These are phyloP conservation scores for Sebastiscus tertius DNA, from an alignment of 2,797 vertebrate genomes.

Conservation along the genomic window DNA sequence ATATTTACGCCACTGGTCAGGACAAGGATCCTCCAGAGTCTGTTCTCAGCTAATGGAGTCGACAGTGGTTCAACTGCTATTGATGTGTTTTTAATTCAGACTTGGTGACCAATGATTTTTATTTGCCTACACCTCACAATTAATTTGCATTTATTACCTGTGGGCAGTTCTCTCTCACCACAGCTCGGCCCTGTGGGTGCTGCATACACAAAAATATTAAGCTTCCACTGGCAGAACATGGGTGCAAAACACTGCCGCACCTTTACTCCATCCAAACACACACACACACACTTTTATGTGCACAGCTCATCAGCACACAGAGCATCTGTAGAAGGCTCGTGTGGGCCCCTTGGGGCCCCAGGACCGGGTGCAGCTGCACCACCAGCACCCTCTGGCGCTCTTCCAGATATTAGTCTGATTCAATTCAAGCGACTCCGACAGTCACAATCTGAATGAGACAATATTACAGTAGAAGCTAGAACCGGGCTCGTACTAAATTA, in stretches of 20 bases:
- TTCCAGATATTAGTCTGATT: constrained; percentile 39
- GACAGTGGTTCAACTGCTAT: constrained; percentile 29
- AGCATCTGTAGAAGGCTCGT: constrained; percentile 23
- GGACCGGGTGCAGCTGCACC: constrained; percentile 44
- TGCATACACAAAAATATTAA: constrained; percentile 35
- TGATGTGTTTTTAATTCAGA: constrained; percentile 56
- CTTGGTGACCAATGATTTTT: constrained; percentile 64
- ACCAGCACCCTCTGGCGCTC: constrained; percentile 63
- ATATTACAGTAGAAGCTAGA: background rate
- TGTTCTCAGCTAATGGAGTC: constrained; percentile 21
- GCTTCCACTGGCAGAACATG: constrained; percentile 17
- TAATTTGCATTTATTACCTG: constrained; percentile 71
- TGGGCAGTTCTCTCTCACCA: constrained; percentile 40
- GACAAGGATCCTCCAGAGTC: background rate
- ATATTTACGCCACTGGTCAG: too few relatives aligned
- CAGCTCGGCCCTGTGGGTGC: constrained; percentile 38
- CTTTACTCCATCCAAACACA: constrained; percentile 6
- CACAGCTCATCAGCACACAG: constrained; percentile 8
- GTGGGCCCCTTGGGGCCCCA: constrained; percentile 32
- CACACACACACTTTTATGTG: background rate
- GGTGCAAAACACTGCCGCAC: constrained; percentile 10
- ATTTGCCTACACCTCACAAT: constrained; percentile 63
- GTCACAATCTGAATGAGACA: constrained; percentile 6
- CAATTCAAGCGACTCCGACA: constrained; percentile 6
- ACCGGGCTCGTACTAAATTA: background rate